Evolutionary conservation across 2,797 vertebrate genomes (phyloP), one percentile per base, ranked within the genome.

Genomic region (Acipenser ruthenus): DNA sequence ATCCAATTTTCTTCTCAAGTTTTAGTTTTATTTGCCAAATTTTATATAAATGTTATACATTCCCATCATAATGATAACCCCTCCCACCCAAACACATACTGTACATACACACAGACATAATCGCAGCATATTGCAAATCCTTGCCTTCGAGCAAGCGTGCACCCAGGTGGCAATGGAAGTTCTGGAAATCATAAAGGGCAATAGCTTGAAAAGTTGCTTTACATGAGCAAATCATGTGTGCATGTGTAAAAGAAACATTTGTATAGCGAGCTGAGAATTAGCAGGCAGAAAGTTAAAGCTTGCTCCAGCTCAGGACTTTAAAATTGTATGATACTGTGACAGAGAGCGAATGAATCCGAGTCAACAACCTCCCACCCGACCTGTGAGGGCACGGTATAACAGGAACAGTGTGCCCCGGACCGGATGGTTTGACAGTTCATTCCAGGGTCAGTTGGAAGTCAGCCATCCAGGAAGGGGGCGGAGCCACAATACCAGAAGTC

Each of bases 111-210:
- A 55, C 49, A 62, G 65, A 67, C 18, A 67, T 65, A 49, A 13
- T 56, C 63, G 52, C 65, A 69, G 65, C 72, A 65, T 77, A 67
- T 73, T 77, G 79, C 70, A 84, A 79, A 82, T 82, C 74, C 75
- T 73, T 70, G 79, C 80, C 80, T 84, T 58, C 69, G 71, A 82
- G 85, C 83, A 80, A 81, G 73, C 60, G 63, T 73, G 85, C 79
- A 84, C 83, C 83, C 89, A 89, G 87, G 87, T 90, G 88, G 82
- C 5, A 65, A 6, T 8, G 68, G 18, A 63, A 63, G 6, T 72
- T 73, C 77, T 74, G 71, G 70, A 79, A 77, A 80, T 81, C 74
- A 49, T 74, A 72, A 78, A 76, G 79, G 68, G 74, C 75, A 70
- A 69, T 65, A 74, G 74, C 77, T 58, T 68, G 47, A 73, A 72